Evolutionary conservation across 2,888 invertebrate species (phyloP).

Genomic region (Dorcus hopei): DNA sequence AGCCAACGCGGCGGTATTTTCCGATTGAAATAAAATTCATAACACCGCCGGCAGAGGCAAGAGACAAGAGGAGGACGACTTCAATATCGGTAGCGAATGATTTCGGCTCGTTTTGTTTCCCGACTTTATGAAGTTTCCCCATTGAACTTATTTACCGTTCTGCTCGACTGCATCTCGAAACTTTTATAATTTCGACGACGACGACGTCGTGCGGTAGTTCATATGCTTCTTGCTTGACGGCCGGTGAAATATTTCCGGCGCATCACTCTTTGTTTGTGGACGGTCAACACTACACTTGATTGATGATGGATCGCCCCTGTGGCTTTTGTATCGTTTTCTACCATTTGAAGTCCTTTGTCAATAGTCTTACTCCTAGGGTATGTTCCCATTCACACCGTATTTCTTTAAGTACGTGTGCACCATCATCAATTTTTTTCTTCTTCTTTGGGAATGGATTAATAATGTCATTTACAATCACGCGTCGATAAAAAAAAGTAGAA

Average conservation of each 20-base stretch:
- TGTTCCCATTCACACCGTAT: too few relatives aligned
- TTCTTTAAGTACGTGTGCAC: too few relatives aligned
- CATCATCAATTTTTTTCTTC: too few relatives aligned
- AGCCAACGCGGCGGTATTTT: too few relatives aligned
- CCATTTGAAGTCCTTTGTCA: conserved; percentile 11
- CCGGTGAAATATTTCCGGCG: conserved; percentile 26
- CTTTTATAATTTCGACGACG: conserved; percentile 16
- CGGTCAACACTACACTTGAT: conserved; percentile 42
- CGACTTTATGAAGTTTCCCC: conserved; percentile 7
- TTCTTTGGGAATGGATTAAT: too few relatives aligned
- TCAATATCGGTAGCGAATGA: not conserved
- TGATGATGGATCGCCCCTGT: conserved; percentile 36
- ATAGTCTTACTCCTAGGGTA: conserved; percentile 7
- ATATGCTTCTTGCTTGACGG: not conserved
- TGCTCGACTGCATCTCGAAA: conserved; percentile 13
- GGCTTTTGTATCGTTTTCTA: conserved; percentile 20
- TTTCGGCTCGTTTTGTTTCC: not conserved
- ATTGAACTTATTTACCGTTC: conserved; percentile 14
- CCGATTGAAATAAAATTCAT: too few relatives aligned
- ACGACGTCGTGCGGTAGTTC: not conserved
- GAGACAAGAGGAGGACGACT: not conserved
- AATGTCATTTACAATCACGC: too few relatives aligned
- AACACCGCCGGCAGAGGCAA: not conserved
- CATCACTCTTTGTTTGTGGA: conserved; percentile 34
- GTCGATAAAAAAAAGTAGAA: too few relatives aligned